Evolutionary conservation across 2,113 vertebrate species (phyloP).

Genomic region (Lophotis ruficrista): DNA sequence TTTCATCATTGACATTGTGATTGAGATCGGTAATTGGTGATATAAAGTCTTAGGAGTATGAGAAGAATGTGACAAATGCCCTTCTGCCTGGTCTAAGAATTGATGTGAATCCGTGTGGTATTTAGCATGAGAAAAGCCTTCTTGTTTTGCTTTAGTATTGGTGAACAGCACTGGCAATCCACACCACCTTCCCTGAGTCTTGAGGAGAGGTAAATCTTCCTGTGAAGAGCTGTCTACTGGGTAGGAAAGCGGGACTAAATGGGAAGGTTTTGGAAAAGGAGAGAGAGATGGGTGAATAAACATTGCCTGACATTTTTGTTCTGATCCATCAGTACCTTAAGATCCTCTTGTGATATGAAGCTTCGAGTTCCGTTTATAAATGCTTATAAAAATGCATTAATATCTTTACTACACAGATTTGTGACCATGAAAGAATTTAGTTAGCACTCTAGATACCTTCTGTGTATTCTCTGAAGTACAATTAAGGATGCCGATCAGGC

Average conservation of each 20-base stretch:
- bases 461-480: background rate
- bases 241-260: background rate
- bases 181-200: background rate
- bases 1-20: background rate
- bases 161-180: background rate
- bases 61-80: background rate
- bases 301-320: background rate
- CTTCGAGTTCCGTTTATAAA: background rate
- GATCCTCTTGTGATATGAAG: background rate
- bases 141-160: background rate
- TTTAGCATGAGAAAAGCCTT: background rate
- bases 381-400: background rate
- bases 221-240: background rate
- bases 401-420: background rate
- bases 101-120: background rate
- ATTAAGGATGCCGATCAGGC: background rate
- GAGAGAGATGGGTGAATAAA: background rate
- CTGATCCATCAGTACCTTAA: background rate
- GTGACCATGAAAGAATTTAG: background rate
- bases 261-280: background rate
- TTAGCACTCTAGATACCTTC: background rate
- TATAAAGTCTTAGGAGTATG: background rate
- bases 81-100: background rate
- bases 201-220: background rate
- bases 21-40: background rate